phyloP scores from a whole-genome alignment of 2,888 invertebrate genomes.

The Cataglyphis cursor region DNA sequence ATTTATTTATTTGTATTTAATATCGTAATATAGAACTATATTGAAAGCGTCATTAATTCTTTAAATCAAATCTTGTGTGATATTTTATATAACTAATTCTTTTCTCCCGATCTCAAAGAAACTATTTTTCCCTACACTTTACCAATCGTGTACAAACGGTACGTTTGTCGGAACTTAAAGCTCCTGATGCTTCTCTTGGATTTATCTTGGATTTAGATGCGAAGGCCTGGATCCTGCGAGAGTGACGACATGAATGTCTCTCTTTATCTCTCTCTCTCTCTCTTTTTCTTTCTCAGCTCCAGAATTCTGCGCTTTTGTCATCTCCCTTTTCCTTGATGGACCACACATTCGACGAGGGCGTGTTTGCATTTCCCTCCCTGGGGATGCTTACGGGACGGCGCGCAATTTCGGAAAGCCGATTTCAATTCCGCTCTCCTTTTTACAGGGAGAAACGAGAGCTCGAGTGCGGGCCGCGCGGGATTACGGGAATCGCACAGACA shows the following conservation, averaged over 20 bases:
- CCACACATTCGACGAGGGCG: constrained; percentile 69
- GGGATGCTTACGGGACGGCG: constrained; percentile 74
- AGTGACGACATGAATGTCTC: constrained; percentile 60
- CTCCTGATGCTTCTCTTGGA: constrained; percentile 16
- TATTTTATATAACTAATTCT: not conserved
- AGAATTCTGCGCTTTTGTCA: constrained; percentile 50
- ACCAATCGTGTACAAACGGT: constrained; percentile 8
- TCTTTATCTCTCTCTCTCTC: not conserved
- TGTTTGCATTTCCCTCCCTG: constrained; percentile 85
- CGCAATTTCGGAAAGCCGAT: constrained; percentile 86
- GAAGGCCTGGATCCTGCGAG: constrained; percentile 29
- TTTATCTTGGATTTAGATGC: constrained; percentile 53
- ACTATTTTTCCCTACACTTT: not conserved
- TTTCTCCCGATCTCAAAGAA: not conserved
- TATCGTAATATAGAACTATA: not conserved
- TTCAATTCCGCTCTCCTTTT: constrained; percentile 84
- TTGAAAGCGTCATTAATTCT: not conserved
- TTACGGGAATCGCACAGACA: constrained; percentile 77
- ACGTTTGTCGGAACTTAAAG: constrained; percentile 53
- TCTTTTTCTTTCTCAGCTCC: constrained; percentile 41
- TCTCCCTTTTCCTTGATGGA: constrained; percentile 57
- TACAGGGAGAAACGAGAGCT: constrained; percentile 78
- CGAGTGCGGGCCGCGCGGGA: constrained; percentile 75
- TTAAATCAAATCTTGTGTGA: not conserved
- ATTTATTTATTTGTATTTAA: not conserved